Conservation (phyloP, 2,888 invertebrate genomes). For the Oligia fasciuncula region DNA sequence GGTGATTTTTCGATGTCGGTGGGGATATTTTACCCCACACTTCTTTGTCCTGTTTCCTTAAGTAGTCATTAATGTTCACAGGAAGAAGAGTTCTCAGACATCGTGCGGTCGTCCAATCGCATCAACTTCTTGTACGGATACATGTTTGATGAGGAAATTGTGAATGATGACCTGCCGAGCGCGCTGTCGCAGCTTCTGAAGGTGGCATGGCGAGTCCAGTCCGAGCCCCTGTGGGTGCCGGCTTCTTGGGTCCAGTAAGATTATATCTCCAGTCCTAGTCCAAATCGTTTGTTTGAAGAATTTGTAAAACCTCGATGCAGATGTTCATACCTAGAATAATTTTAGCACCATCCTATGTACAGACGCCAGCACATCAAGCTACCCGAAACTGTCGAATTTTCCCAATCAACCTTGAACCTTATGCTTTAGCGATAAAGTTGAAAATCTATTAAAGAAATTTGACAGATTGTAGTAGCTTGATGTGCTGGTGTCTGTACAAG, state of each 20-base stretch:
- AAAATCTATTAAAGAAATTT: too few relatives aligned
- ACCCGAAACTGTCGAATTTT: too few relatives aligned
- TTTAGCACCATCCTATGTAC: slow-evolving; percentile 50
- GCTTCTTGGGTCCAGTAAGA: slow-evolving; percentile 97
- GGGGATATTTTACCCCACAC: background rate
- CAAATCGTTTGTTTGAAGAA: background rate
- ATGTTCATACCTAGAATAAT: slow-evolving; percentile 26
- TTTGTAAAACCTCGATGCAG: slow-evolving; percentile 6
- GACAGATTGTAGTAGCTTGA: too few relatives aligned
- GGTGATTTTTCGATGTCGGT: background rate
- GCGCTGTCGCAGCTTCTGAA: slow-evolving; percentile 96
- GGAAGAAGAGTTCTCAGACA: slow-evolving; percentile 98
- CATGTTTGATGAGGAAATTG: slow-evolving; percentile 97
- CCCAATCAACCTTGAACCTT: too few relatives aligned
- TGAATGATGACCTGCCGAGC: slow-evolving; percentile 96
- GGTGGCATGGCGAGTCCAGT: slow-evolving; percentile 95
- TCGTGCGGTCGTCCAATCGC: slow-evolving; percentile 95
- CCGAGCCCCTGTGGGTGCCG: slow-evolving; percentile 98
- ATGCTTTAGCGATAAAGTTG: too few relatives aligned
- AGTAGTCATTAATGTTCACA: slow-evolving; percentile 75
- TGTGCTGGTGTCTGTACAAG: background rate
- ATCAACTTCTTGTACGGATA: slow-evolving; percentile 98
- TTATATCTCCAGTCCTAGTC: background rate
- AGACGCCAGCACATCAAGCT: too few relatives aligned
- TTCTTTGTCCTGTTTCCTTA: background rate